Conservation (phyloP, 92 coral and sea anemone species). For the Porites divaricata region DNA sequence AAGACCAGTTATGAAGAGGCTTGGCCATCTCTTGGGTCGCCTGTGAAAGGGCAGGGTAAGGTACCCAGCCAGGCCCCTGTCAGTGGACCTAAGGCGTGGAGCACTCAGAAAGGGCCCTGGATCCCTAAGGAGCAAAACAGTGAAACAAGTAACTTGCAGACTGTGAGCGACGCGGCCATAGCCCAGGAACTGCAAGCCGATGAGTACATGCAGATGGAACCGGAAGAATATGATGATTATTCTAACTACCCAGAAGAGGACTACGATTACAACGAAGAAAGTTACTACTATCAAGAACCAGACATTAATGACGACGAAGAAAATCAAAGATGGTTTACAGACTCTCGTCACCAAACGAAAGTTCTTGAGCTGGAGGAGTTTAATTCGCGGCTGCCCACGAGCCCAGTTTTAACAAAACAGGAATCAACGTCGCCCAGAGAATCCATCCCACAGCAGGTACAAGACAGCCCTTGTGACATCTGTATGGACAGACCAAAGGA, state of each 20-base stretch:
- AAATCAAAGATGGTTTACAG: conserved; percentile 5
- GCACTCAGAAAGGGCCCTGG: conserved; percentile 8
- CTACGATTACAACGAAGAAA: background rate
- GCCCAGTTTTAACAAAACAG: conserved; percentile 6
- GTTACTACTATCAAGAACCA: conserved; percentile 13
- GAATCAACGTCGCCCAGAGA: background rate
- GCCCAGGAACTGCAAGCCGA: conserved; percentile 33
- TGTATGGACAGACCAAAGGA: conserved; percentile 73
- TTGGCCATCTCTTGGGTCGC: conserved; percentile 46
- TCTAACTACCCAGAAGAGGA: conserved; percentile 12
- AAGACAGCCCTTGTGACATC: conserved; percentile 49
- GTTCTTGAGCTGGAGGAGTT: background rate
- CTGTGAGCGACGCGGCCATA: background rate
- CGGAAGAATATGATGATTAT: background rate
- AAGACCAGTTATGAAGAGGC: conserved; percentile 35
- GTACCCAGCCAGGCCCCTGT: background rate
- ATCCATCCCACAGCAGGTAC: background rate
- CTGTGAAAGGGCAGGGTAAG: conserved; percentile 3
- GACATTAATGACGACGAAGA: conserved; percentile 15
- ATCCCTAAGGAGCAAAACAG: background rate
- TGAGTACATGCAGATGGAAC: background rate
- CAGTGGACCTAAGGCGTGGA: background rate
- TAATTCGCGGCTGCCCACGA: background rate
- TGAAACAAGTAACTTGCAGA: conserved; percentile 5
- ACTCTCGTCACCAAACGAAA: background rate